These are phyloP conservation scores for Tetramorium simillimum DNA, from an alignment of 1,140 invertebrate species.

Conservation along the genomic window DNA sequence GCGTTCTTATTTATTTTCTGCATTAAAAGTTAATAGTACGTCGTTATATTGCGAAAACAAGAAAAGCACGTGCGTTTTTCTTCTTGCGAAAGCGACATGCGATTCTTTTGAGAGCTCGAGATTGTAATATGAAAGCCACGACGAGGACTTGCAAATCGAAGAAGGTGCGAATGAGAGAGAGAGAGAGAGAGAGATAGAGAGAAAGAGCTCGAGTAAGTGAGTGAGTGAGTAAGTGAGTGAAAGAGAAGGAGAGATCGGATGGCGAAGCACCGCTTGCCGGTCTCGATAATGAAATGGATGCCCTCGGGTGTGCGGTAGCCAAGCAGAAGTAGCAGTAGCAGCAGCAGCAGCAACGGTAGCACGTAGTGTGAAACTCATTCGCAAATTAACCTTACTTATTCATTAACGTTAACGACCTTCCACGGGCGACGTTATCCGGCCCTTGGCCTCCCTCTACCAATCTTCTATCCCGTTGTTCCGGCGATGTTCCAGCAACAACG, in stretches of 20 bases:
- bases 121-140: not conserved
- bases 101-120: not conserved
- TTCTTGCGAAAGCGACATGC: not conserved
- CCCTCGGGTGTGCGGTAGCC: conserved; percentile 70
- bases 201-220: no score
- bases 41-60: not conserved
- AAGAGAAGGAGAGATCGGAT: conserved; percentile 22
- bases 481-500: not conserved
- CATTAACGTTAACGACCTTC: conserved; percentile 81
- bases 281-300: conserved; percentile 83
- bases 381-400: conserved; percentile 84
- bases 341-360: conserved; percentile 33
- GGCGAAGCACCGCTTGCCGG: conserved; percentile 59
- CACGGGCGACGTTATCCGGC: conserved; percentile 60
- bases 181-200: not conserved
- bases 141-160: conserved; percentile 16
- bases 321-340: conserved; percentile 51
- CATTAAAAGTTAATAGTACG: conserved; percentile 7
- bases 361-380: conserved; percentile 80
- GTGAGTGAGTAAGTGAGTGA: no score
- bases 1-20: not conserved
- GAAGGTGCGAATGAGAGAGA: conserved; percentile 18
- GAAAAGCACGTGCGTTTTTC: not conserved
- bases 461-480: conserved; percentile 2
- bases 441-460: conserved; percentile 15